Evolutionary conservation across 2,797 vertebrate genomes (phyloP).

Genomic region (Hafferia zeledoni): DNA sequence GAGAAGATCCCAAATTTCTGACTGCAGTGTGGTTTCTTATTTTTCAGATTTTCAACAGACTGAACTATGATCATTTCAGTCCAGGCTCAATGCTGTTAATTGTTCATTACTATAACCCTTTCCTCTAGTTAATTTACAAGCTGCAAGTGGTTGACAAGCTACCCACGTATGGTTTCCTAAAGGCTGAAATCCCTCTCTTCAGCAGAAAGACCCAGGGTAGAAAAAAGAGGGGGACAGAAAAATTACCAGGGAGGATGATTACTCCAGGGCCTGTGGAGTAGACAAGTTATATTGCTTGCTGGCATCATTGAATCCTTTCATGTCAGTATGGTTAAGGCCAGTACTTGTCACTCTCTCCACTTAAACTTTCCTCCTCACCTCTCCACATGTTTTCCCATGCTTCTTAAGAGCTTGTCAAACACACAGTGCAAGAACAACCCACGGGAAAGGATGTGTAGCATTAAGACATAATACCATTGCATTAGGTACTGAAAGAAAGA

Average conservation of each 20-base stretch:
- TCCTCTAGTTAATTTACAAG: background rate
- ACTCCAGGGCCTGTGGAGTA: background rate
- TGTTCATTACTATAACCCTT: background rate
- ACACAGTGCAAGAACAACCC: background rate
- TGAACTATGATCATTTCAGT: background rate
- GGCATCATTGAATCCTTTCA: background rate
- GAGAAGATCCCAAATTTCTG: background rate
- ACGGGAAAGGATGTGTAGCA: background rate
- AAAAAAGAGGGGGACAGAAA: background rate
- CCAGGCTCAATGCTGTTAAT: background rate
- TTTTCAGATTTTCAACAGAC: background rate
- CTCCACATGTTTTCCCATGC: background rate
- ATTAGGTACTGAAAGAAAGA: background rate
- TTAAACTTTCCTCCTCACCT: background rate
- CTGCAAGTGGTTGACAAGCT: background rate
- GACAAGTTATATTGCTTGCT: background rate
- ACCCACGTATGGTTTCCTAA: background rate
- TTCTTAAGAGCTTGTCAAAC: background rate
- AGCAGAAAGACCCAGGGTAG: background rate
- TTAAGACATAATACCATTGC: background rate
- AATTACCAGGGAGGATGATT: background rate
- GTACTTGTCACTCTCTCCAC: background rate
- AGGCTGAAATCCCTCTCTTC: background rate
- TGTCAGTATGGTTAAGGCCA: background rate
- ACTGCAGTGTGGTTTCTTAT: background rate